Evolutionary conservation across 37 sponge, comb jelly and placozoan genomes (phyloP), one percentile per base, ranked within the genome.

Genomic region (Petrosia ficiformis): DNA sequence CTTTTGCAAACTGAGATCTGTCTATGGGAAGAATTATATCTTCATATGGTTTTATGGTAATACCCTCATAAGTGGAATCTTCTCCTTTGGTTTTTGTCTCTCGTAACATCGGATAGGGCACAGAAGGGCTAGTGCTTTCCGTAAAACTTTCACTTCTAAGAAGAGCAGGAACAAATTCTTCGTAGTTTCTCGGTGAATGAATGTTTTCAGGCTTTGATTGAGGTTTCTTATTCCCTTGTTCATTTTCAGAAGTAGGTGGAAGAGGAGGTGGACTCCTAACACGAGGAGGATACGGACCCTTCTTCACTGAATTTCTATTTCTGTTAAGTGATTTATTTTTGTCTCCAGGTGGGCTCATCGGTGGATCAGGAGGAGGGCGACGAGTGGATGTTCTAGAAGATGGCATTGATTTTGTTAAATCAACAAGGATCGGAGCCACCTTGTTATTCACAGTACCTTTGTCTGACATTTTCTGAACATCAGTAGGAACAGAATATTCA

Each of bases 331-430:
- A 3, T 10, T 60, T 29, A 4, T 60, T 4, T 6, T 6, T 60
- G 63, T 6, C 31, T 60, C 31, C 31, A 32, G 28, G 31, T 30
- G 68, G 35, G 33, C 39, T 37, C n/a, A 29, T 67, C n/a, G 35
- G n/a, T 10, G 3, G 28, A 37, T 25, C 30, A 67, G 68, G 39
- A 37, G 74, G 74, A 3, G 30, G 74, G 54, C 24, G 57, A 73
- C 34, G 35, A 54, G 74, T 25, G 29, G 71, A 3, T 70, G 32
- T 33, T 26, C 48, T 67, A 2, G 3, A 10, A 24, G 68, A 25
- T 67, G 3, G 21, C 34, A 21, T 3, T 38, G 68, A 67, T 3
- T 39, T 14, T 8, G 68, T 39, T 8, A 67, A 30, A 16, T 10
- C 65, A 63, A 6, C 11, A 10, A 63, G n/a, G n/a, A n/a, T n/a